These are phyloP conservation scores for Dipodomys ordii DNA, from an alignment of 2,113 vertebrate genomes.

Conservation along the genomic window DNA sequence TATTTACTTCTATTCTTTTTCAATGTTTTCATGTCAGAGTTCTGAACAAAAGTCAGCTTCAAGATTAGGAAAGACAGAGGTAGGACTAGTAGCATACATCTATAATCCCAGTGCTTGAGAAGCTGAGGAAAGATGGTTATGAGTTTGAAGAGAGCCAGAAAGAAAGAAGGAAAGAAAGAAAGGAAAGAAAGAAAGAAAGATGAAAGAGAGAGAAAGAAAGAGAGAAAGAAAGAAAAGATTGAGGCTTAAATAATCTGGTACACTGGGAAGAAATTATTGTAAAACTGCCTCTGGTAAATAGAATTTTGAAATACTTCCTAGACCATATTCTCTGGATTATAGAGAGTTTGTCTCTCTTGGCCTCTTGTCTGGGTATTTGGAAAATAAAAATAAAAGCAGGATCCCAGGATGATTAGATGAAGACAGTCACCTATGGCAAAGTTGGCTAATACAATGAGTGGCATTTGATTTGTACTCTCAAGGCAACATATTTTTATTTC, in stretches of 20 bases:
- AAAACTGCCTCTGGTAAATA: slow-evolving; percentile 1
- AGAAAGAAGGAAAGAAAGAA: too few species aligned
- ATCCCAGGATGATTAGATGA: background rate
- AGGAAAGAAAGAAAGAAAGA: too few species aligned
- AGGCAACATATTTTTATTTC: background rate
- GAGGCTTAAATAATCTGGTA: too few species aligned
- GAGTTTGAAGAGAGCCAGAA: background rate
- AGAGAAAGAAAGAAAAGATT: too few species aligned
- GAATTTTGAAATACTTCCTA: slow-evolving; percentile 33
- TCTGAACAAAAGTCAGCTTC: background rate
- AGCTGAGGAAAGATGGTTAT: background rate
- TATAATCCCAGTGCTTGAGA: background rate
- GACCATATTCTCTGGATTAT: background rate
- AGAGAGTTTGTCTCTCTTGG: slow-evolving; percentile 6
- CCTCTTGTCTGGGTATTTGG: background rate
- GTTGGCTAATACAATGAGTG: background rate
- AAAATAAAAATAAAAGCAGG: background rate
- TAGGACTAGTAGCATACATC: background rate
- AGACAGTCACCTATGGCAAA: background rate
- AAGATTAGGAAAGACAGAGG: background rate
- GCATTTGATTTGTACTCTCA: background rate
- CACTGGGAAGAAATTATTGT: background rate
- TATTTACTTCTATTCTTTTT: background rate
- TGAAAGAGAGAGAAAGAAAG: too few species aligned
- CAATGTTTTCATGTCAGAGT: background rate